phyloP scores from a whole-genome alignment of 2,113 vertebrate genomes.

The Pipra filicauda region DNA sequence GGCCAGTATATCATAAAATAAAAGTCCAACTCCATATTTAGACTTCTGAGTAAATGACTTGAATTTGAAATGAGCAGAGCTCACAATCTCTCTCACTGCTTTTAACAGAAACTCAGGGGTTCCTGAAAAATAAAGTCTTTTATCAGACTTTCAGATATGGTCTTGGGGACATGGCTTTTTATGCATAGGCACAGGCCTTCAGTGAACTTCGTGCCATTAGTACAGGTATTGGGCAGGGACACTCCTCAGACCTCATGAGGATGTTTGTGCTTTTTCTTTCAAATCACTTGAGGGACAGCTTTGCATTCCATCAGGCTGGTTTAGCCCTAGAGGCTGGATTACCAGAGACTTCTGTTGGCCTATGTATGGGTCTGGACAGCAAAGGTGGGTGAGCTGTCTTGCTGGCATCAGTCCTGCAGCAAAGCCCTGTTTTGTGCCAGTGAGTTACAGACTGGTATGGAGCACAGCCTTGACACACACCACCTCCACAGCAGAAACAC shows the following conservation, averaged over 20 bases:
- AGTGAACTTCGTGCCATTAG: neutral
- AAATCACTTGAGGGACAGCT: neutral
- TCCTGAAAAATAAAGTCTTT: neutral
- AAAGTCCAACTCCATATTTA: slow-evolving; percentile 7
- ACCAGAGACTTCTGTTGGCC: neutral
- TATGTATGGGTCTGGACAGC: neutral
- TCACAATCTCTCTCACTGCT: neutral
- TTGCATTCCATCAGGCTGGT: neutral
- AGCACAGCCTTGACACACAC: neutral
- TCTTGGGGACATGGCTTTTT: neutral
- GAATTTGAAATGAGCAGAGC: neutral
- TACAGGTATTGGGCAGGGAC: neutral
- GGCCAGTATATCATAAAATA: slow-evolving; percentile 1
- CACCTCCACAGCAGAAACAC: neutral
- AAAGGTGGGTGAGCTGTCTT: neutral
- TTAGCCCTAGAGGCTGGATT: neutral
- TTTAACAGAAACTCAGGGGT: neutral
- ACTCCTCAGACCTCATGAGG: neutral
- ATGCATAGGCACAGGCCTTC: neutral
- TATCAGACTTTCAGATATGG: neutral
- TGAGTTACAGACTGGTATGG: neutral
- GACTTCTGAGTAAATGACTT: neutral
- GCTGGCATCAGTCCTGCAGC: neutral
- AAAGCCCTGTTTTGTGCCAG: neutral
- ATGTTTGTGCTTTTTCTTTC: neutral